Evolutionary conservation across 2,888 invertebrate species (phyloP).

Genomic region (Drosophila nr. perissopoda): DNA sequence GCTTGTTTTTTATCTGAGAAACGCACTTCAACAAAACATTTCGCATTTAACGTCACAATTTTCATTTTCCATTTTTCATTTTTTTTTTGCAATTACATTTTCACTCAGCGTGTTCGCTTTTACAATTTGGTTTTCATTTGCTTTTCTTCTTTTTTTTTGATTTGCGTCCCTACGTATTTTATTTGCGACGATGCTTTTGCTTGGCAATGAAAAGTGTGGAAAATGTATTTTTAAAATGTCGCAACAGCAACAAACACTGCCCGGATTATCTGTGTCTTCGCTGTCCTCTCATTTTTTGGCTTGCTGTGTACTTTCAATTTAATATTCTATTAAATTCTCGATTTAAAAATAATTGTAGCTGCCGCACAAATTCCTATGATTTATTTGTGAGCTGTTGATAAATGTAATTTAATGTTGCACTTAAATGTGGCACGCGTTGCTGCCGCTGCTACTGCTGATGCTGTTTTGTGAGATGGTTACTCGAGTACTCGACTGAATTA

Average conservation of each 20-base stretch:
- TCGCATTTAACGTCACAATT: slow-evolving; percentile 33
- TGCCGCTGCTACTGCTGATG: neutral
- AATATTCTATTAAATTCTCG: slow-evolving; percentile 32
- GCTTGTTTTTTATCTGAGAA: neutral
- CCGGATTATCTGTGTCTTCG: slow-evolving; percentile 37
- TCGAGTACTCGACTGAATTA: slow-evolving; percentile 61
- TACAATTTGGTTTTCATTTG: slow-evolving; percentile 8
- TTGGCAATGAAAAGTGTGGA: slow-evolving; percentile 71
- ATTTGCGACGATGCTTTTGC: slow-evolving; percentile 50
- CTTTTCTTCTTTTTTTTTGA: neutral
- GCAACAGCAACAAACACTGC: slow-evolving; percentile 21
- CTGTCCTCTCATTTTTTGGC: neutral
- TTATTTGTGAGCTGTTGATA: slow-evolving; percentile 53
- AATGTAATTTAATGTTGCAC: slow-evolving; percentile 47
- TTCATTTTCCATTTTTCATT: slow-evolving; percentile 12
- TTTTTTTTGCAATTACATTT: slow-evolving; percentile 40
- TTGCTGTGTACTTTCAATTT: slow-evolving; percentile 33
- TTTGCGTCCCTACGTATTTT: slow-evolving; percentile 57
- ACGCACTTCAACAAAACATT: slow-evolving; percentile 46
- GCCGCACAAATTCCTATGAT: slow-evolving; percentile 34
- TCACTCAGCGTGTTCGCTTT: slow-evolving; percentile 23
- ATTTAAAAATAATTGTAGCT: slow-evolving; percentile 49
- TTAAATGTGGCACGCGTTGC: slow-evolving; percentile 34
- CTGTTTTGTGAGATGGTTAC: slow-evolving; percentile 22
- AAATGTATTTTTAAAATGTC: slow-evolving; percentile 68